phyloP scores from a whole-genome alignment of 2,113 vertebrate species.

The Uria lomvia region DNA sequence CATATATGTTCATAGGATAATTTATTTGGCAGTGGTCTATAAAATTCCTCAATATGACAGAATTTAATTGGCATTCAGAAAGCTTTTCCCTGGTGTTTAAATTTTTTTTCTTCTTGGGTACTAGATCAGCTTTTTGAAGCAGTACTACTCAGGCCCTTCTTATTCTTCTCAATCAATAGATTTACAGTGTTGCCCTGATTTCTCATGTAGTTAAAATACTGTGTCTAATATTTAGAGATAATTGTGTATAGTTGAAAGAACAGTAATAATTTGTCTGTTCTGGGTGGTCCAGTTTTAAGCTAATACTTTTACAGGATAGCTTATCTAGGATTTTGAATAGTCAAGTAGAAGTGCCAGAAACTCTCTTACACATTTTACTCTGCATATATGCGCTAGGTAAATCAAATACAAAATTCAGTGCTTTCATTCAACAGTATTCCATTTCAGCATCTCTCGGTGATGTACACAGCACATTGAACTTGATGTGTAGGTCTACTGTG shows the following conservation, averaged over 20 bases:
- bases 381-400: not conserved
- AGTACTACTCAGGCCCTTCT: not conserved
- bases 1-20: not conserved
- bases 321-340: not conserved
- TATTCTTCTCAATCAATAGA: not conserved
- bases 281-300: not conserved
- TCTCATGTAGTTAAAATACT: not conserved
- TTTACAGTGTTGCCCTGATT: not conserved
- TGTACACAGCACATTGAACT: not conserved
- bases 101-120: not conserved
- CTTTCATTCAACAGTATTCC: not conserved
- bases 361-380: not conserved
- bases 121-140: not conserved
- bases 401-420: not conserved
- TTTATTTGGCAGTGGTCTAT: not conserved
- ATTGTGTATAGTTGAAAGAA: not conserved
- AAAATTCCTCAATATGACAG: not conserved
- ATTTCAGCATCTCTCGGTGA: not conserved
- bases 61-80: not conserved
- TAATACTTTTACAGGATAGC: not conserved
- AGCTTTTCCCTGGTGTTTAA: not conserved
- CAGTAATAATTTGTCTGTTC: not conserved
- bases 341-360: not conserved
- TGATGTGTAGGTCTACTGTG: not conserved
- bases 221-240: not conserved